Evolutionary conservation across 2,888 invertebrate genomes (phyloP).

Genomic region (Spicauda simplicius): DNA sequence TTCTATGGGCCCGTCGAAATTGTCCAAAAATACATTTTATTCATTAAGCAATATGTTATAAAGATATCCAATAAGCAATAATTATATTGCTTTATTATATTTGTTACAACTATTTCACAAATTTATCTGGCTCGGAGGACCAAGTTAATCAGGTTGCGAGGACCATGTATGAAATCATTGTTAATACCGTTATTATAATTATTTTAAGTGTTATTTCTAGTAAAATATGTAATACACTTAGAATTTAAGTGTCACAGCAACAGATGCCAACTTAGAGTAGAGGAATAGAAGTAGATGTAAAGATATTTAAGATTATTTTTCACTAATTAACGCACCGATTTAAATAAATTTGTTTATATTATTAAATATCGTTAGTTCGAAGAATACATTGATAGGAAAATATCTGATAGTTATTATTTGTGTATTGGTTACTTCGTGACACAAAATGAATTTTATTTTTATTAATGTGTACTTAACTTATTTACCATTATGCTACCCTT

Average conservation of each 20-base stretch:
- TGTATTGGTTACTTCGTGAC: no score
- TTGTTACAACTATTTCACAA: background rate
- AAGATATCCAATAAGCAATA: no score
- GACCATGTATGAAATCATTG: background rate
- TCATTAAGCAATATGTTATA: no score
- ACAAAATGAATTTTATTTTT: no score
- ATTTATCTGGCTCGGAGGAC: background rate
- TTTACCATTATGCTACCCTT: no score
- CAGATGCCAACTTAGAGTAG: constrained; percentile 78
- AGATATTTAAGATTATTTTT: constrained; percentile 12
- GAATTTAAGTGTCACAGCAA: constrained; percentile 53
- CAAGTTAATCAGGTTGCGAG: background rate
- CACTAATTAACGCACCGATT: constrained; percentile 21
- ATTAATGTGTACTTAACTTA: no score
- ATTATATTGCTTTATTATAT: background rate
- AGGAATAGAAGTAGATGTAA: constrained; percentile 27
- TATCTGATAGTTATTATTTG: no score
- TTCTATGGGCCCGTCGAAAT: no score
- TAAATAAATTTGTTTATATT: background rate
- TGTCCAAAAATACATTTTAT: no score
- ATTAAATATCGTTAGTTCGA: no score
- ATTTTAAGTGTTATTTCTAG: constrained; percentile 6
- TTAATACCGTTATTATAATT: background rate
- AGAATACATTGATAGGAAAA: no score
- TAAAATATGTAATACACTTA: constrained; percentile 29